These are phyloP conservation scores for Riparia riparia DNA, from an alignment of 2,113 vertebrate genomes.

Conservation along the genomic window DNA sequence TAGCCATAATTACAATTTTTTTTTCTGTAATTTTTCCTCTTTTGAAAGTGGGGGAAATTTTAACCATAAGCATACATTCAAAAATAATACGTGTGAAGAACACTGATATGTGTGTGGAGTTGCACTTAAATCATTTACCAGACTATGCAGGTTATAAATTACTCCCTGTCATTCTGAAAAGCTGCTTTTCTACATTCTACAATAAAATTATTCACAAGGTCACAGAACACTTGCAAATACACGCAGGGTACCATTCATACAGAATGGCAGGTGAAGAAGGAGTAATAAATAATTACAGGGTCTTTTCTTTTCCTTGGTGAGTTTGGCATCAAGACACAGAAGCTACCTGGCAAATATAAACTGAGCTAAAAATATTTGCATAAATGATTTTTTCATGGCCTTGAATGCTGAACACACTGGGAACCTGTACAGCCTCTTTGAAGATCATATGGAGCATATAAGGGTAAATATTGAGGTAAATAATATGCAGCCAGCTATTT, in stretches of 20 bases:
- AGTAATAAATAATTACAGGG: constrained; percentile 4
- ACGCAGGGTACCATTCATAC: neutral
- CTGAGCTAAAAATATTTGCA: constrained; percentile 21
- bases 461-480: constrained; percentile 12
- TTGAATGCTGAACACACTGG: neutral
- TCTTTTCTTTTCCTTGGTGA: neutral
- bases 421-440: neutral
- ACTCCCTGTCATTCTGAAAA: constrained; percentile 4
- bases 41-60: neutral
- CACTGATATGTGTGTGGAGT: neutral
- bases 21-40: neutral
- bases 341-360: neutral
- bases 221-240: constrained; percentile 5
- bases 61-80: neutral
- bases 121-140: neutral
- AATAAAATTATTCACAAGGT: constrained; percentile 36
- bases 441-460: neutral
- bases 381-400: neutral
- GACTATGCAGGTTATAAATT: constrained; percentile 3
- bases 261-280: neutral
- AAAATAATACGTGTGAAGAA: neutral
- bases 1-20: neutral
- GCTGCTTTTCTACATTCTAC: constrained; percentile 4
- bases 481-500: neutral
- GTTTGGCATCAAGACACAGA: neutral